phyloP scores from a whole-genome alignment of 2,797 vertebrate genomes.

The Myripristis jacobus region DNA sequence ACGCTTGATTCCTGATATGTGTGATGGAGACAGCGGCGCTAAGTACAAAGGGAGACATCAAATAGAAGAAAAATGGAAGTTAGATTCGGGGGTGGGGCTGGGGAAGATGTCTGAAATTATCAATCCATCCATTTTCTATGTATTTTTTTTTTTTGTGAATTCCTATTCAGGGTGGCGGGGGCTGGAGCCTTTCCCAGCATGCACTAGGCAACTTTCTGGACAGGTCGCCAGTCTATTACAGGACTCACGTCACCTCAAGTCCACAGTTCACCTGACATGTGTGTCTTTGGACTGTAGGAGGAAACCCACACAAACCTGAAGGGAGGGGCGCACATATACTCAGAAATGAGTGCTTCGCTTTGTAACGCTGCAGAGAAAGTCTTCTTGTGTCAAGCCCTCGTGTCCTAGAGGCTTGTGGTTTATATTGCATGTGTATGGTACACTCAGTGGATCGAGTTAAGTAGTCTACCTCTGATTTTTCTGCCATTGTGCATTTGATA shows the following conservation, averaged over 20 bases:
- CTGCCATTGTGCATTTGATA: conserved; percentile 33
- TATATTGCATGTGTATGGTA: conserved; percentile 5
- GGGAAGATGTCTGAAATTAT: conserved; percentile 29
- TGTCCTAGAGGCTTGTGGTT: conserved; percentile 12
- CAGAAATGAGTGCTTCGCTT: background rate
- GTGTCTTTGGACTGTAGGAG: too few relatives aligned
- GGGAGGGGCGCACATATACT: too few relatives aligned
- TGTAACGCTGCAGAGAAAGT: conserved; percentile 17
- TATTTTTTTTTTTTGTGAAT: too few relatives aligned
- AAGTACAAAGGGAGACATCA: conserved; percentile 29
- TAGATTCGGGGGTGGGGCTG: conserved; percentile 12
- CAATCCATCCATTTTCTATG: too few relatives aligned
- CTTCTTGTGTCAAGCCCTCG: background rate
- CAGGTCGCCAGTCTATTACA: too few relatives aligned
- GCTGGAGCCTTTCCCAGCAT: too few relatives aligned
- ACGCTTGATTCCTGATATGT: conserved; percentile 42
- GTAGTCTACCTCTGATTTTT: conserved; percentile 25
- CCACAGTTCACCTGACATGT: too few relatives aligned
- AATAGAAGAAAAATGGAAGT: conserved; percentile 10
- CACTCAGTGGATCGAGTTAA: conserved; percentile 23
- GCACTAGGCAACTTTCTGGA: too few relatives aligned
- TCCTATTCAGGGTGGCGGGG: too few relatives aligned
- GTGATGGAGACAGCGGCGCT: conserved; percentile 46
- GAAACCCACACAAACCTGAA: too few relatives aligned
- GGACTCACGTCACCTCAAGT: too few relatives aligned